phyloP scores from a whole-genome alignment of 2,888 invertebrate genomes.

The Scaptomyza tumidula region DNA sequence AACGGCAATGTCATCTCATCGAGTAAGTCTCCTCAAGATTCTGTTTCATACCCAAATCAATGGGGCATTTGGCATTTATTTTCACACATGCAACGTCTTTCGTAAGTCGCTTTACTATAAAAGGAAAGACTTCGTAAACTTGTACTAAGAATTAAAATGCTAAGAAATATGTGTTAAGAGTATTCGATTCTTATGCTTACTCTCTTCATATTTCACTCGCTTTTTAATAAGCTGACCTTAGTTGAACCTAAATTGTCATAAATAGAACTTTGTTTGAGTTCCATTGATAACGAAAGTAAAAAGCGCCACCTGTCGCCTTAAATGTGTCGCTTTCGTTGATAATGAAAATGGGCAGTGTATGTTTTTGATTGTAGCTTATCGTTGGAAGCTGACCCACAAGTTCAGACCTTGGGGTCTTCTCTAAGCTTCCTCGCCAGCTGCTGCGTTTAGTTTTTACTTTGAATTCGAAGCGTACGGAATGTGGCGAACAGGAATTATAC shows the following conservation, averaged over 20 bases:
- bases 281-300: conserved; percentile 19
- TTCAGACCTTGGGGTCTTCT: conserved; percentile 24
- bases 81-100: conserved; percentile 43
- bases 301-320: conserved; percentile 47
- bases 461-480: conserved; percentile 26
- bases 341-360: conserved; percentile 22
- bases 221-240: not conserved
- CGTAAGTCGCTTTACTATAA: too few species aligned
- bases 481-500: conserved; percentile 48
- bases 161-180: too few species aligned
- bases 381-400: conserved; percentile 23
- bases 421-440: conserved; percentile 20
- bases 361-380: conserved; percentile 30
- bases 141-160: too few species aligned
- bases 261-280: conserved; percentile 18
- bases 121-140: too few species aligned
- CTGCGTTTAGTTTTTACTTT: conserved; percentile 39
- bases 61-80: conserved; percentile 15
- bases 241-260: conserved; percentile 9
- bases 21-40: not conserved
- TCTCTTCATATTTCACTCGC: not conserved
- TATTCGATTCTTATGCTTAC: not conserved
- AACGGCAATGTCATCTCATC: conserved; percentile 8
- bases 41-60: not conserved
- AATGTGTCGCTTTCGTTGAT: not conserved